Base-by-base conservation (phyloP, 1,140 invertebrate species). In the Sarcophaga bullata region DNA sequence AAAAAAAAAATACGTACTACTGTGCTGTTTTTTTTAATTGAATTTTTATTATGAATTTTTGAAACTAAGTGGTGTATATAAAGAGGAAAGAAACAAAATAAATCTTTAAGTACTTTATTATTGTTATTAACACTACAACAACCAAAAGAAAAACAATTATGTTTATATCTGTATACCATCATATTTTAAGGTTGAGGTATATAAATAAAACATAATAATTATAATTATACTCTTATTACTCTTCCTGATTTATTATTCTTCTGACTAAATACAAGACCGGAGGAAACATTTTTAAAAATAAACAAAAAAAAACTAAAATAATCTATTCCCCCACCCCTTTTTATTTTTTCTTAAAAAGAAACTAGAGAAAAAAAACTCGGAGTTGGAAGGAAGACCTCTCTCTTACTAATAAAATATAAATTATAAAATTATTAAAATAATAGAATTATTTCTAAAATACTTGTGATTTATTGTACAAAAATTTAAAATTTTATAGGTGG, bases 121-220 rank as follows among this genome's bases (percentile, higher is more conserved):
- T 47, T 76, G 46, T n/a, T 76, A 76, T 50, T 48, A 48, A 76
- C 49, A n/a, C n/a, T n/a, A n/a, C n/a, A n/a, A n/a, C n/a, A n/a
- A n/a, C n/a, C n/a, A n/a, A n/a, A n/a, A n/a, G n/a, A n/a, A n/a
- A 17, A 48, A 75, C 4, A 37, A 37, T 75, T 75, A 48, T 75
- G n/a, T 15, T 17, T 50, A 47, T 76, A 50, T n/a, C n/a, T 48
- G 13, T 76, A 15, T 37, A 37, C 25, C 25, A 37, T 37, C 1
- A 1, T 37, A 37, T 37, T 37, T 2, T 48, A 48, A 76, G n/a
- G 62, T 68, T 4, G 1, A 37, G n/a, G 4, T 37, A 37, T 37
- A 37, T 37, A 37, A 37, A 37, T 37, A 37, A 37, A 37, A 37
- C 1, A 37, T 37, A 2, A 37, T 37, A 37, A 37, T 37, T 2